phyloP scores from a whole-genome alignment of 2,888 invertebrate species.

The Tachina lurida region DNA sequence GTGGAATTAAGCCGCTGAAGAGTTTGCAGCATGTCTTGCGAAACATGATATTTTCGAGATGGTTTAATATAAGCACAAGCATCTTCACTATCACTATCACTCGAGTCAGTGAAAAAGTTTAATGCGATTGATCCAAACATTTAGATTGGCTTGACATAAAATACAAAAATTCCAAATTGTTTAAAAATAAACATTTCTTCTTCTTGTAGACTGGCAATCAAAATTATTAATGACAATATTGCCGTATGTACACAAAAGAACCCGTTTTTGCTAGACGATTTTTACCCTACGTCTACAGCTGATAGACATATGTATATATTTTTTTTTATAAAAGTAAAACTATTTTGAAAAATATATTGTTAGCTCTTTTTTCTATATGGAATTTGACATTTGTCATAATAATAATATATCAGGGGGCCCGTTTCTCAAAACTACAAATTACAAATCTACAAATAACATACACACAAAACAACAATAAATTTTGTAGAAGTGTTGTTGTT shows the following conservation, averaged over 20 bases:
- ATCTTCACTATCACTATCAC: slow-evolving; percentile 46
- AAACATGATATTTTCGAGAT: background rate
- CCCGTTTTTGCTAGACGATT: too few species aligned
- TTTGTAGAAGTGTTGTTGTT: too few species aligned
- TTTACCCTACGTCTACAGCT: too few species aligned
- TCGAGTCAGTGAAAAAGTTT: slow-evolving; percentile 16
- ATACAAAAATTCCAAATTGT: background rate
- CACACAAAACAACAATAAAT: too few species aligned
- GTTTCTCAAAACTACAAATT: too few species aligned
- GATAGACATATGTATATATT: too few species aligned
- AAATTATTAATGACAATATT: background rate
- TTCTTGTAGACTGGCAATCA: background rate
- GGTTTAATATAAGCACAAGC: background rate
- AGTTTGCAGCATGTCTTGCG: background rate
- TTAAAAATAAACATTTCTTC: slow-evolving; percentile 14
- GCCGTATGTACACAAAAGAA: background rate
- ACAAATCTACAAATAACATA: too few species aligned
- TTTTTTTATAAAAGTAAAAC: too few species aligned
- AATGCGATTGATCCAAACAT: slow-evolving; percentile 42
- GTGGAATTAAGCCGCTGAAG: background rate
- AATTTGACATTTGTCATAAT: too few species aligned
- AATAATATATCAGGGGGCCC: too few species aligned
- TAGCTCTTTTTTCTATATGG: too few species aligned
- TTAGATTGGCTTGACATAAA: background rate
- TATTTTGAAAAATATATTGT: too few species aligned